Base-by-base conservation (phyloP, 2,797 vertebrate genomes). In the Galago senegalensis region DNA sequence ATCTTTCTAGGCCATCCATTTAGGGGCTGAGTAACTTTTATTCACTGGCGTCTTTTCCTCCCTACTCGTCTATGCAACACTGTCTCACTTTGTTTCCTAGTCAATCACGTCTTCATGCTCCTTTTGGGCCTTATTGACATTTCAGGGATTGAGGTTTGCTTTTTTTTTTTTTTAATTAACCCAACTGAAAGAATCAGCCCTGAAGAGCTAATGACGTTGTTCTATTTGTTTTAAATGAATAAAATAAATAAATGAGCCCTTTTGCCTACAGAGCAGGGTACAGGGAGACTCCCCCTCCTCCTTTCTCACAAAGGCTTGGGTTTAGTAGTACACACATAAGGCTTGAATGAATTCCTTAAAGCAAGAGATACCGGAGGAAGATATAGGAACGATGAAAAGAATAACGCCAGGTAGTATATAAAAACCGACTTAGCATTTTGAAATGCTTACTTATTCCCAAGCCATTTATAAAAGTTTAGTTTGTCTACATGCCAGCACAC, bases 401-500 rank as follows among this genome's bases (percentile, higher is more conserved):
- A 91, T 85, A 86, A 86, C 43, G 37, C 56, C 53, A 89, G 79
- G 56, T 63, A 84, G 83, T 80, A 84, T 89, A 97, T 86, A 96
- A 83, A 94, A 93, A 77, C n/a, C 31, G 67, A 65, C 46, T 94
- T 94, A 60, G 29, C 17, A 80, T 93, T 93, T 81, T 92, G 79
- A 95, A 87, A 25, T 84, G 37, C 20, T 92, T 95, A 73, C 63
- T 97, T 95, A 73, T 94, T 92, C 34, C 43, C 81, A 97, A 91
- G 23, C 37, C 17, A 83, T 81, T 87, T 90, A 53, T 40, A 95
- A 91, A 49, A 83, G 79, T 65, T 89, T 46, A 63, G 8, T 76
- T 84, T 83, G 21, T 92, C 21, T 75, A 73, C 7, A 93, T 73
- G 37, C 29, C 31, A 63, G 21, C 69, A 91, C 53, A 87, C 37